Conservation (phyloP, 2,797 vertebrate genomes). For the Xerus rutilus region DNA sequence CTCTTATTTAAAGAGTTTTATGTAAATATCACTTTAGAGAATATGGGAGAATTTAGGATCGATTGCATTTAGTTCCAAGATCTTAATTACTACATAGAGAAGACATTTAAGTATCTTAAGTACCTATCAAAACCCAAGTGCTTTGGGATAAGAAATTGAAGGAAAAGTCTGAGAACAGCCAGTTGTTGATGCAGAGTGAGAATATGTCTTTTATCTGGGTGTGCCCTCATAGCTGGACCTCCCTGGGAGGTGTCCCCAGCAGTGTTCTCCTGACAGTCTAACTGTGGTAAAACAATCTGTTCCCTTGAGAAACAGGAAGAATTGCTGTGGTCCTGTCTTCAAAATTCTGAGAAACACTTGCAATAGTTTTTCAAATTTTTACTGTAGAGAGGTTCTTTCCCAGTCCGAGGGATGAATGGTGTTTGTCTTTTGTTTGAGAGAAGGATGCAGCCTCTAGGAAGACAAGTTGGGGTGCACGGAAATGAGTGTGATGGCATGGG, state of each 20-base stretch:
- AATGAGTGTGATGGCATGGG: not conserved
- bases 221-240: not conserved
- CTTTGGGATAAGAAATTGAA: slow-evolving; percentile 9
- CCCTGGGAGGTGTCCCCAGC: not conserved
- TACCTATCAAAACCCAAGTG: not conserved
- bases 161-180: not conserved
- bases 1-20: slow-evolving; percentile 15
- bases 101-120: not conserved
- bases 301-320: not conserved
- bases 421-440: not conserved
- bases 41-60: not conserved
- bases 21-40: slow-evolving; percentile 15
- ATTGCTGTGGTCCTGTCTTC: not conserved
- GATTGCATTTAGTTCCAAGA: slow-evolving; percentile 24
- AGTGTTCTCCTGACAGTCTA: not conserved
- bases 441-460: not conserved
- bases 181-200: not conserved
- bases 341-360: not conserved
- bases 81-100: slow-evolving; percentile 43
- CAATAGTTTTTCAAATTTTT: not conserved
- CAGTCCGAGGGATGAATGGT: not conserved
- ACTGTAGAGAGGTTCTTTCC: not conserved
- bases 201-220: not conserved
- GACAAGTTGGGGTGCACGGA: not conserved
- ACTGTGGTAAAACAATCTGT: not conserved